Percentiles rank a stretch among this genome's conserved stretches.
phyloP scores from a whole-genome alignment of 2,113 vertebrate species.

The Poeciliopsis prolifica region DNA sequence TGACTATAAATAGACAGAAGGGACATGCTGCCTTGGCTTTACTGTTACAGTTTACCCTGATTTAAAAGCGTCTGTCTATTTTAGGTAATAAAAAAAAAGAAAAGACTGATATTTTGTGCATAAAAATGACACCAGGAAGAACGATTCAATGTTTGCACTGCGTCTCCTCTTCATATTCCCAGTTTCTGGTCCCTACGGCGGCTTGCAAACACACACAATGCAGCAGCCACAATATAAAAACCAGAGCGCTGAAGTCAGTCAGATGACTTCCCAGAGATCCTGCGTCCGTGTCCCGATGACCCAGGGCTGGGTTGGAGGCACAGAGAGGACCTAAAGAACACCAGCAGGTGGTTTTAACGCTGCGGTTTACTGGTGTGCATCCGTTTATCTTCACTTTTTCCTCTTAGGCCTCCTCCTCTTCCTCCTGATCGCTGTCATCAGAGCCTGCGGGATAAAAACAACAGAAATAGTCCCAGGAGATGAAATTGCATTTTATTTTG shows the following conservation, averaged over 20 bases:
- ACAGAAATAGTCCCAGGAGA: neutral
- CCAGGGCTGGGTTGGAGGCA: neutral
- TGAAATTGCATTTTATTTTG: neutral
- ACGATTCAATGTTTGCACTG: constrained; percentile 46
- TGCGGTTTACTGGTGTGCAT: constrained; percentile 5
- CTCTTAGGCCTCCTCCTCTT: constrained; percentile 48
- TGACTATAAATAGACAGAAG: constrained; percentile 51
- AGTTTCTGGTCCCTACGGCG: constrained; percentile 59
- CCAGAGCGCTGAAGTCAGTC: neutral
- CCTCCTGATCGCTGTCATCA: constrained; percentile 77
- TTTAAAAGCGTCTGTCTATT: constrained; percentile 54
- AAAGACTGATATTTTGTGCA: constrained; percentile 67
- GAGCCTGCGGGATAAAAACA: constrained; percentile 62
- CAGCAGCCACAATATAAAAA: constrained; percentile 12
- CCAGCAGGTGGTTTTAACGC: neutral
- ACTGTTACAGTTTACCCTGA: constrained; percentile 65
- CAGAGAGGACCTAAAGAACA: neutral
- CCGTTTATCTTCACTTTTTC: constrained; percentile 34
- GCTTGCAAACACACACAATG: constrained; percentile 50
- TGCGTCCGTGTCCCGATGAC: neutral
- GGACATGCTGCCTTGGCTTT: constrained; percentile 57
- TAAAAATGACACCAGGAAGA: constrained; percentile 60
- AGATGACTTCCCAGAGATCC: neutral
- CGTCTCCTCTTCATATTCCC: constrained; percentile 53
- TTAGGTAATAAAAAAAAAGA: constrained; percentile 50